Conservation (phyloP, 2,888 invertebrate species). For the Erpobdella octoculata region DNA sequence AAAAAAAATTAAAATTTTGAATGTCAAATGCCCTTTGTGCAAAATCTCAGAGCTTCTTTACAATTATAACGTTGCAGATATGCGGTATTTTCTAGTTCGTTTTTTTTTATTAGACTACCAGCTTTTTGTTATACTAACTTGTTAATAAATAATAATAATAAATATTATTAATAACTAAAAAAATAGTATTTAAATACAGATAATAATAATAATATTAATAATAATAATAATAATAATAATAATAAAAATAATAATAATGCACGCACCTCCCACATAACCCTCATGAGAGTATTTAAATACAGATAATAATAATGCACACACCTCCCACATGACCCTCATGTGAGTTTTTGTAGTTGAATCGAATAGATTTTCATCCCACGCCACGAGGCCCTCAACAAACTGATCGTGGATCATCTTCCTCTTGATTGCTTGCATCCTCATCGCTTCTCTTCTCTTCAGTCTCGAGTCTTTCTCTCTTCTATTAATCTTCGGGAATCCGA, state of each 20-base stretch:
- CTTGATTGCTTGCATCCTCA: conserved; percentile 46
- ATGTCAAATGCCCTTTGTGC: background rate
- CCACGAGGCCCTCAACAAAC: conserved; percentile 49
- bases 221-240: too few species aligned
- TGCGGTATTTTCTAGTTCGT: too few species aligned
- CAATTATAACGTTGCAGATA: too few species aligned
- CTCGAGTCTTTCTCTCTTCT: conserved; percentile 44
- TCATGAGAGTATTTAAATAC: conserved; percentile 42
- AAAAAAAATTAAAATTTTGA: background rate
- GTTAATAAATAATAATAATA: too few species aligned
- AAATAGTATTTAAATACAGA: too few species aligned
- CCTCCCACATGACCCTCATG: conserved; percentile 59
- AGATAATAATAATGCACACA: conserved; percentile 40
- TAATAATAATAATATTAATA: too few species aligned
- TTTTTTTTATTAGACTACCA: too few species aligned
- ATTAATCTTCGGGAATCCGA: background rate
- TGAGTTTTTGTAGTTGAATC: conserved; percentile 49
- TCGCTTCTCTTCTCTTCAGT: conserved; percentile 46
- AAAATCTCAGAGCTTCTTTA: too few species aligned
- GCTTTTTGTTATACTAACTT: too few species aligned
- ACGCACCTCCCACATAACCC: conserved; percentile 59
- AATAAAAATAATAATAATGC: background rate
- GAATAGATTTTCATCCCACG: conserved; percentile 55
- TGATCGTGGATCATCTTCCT: conserved; percentile 52
- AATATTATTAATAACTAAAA: too few species aligned